A percentile compares a stretch with the other conserved stretches of the same genome.
These are phyloP conservation scores for Vesta saturnalis DNA, from an alignment of 2,888 invertebrate genomes.

Conservation along the genomic window DNA sequence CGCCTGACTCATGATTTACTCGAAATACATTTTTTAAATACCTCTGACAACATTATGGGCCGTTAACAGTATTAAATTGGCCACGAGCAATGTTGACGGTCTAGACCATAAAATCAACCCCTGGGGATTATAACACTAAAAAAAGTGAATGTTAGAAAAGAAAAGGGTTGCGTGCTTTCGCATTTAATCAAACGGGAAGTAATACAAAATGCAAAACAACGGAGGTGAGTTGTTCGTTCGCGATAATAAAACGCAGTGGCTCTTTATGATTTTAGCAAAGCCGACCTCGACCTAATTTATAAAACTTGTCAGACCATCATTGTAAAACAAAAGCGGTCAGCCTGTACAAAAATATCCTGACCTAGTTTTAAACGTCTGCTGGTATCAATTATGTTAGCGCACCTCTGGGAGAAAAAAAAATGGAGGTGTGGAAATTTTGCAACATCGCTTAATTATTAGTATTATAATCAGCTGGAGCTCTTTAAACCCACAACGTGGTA, in stretches of 20 bases:
- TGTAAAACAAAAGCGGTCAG: constrained; percentile 31
- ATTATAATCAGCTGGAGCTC: constrained; percentile 30
- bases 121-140: no score
- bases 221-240: background rate
- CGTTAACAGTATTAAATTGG: no score
- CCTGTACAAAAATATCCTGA: constrained; percentile 43
- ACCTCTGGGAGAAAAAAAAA: no score
- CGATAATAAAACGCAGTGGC: no score
- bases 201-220: background rate
- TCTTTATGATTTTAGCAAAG: background rate
- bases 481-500: constrained; percentile 43
- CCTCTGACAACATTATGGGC: no score
- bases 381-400: background rate
- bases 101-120: no score
- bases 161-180: no score
- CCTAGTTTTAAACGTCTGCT: constrained; percentile 32
- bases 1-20: constrained; percentile 28
- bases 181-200: no score
- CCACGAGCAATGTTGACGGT: no score
- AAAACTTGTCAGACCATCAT: constrained; percentile 30
- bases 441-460: no score
- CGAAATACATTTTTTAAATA: background rate
- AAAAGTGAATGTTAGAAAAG: no score
- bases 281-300: constrained; percentile 31
- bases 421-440: no score